Evolutionary conservation across 2,113 vertebrate genomes (phyloP).

Genomic region (Acanthisitta chloris): DNA sequence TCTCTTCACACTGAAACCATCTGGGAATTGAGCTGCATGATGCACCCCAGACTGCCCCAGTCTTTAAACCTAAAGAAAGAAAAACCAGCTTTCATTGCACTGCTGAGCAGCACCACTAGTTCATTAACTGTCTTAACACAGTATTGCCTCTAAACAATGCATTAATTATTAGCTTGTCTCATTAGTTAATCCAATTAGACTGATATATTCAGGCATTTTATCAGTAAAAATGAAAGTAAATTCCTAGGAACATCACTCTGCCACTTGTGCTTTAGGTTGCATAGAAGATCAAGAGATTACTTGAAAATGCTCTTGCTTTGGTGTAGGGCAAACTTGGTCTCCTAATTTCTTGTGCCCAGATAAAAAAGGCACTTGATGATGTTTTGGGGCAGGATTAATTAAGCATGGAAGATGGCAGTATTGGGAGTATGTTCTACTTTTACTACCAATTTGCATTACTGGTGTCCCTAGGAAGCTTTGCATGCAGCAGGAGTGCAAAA

Average conservation of each 20-base stretch:
- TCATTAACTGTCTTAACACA: neutral
- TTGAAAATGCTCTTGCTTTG: neutral
- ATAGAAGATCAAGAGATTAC: neutral
- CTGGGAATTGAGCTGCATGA: neutral
- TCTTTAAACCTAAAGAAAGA: neutral
- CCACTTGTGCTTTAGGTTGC: neutral
- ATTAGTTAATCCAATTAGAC: conserved; percentile 17
- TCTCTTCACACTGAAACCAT: neutral
- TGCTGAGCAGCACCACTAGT: neutral
- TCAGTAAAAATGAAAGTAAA: neutral
- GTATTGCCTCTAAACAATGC: neutral
- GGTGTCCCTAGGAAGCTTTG: neutral
- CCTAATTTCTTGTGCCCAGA: neutral
- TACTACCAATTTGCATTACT: neutral
- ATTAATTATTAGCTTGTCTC: neutral
- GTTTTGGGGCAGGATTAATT: neutral
- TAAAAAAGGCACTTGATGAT: neutral
- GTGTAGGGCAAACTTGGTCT: neutral
- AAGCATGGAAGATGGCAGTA: neutral
- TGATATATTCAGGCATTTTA: neutral
- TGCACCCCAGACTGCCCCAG: neutral
- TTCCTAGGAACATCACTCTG: neutral
- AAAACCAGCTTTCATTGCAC: neutral
- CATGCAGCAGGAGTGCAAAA: neutral
- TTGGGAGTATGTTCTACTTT: neutral